A percentile compares a stretch with the other conserved stretches of the same genome.
Conservation (phyloP, 30 jellyfish, hydroid and myxozoan genomes). For the Aurelia sp. region DNA sequence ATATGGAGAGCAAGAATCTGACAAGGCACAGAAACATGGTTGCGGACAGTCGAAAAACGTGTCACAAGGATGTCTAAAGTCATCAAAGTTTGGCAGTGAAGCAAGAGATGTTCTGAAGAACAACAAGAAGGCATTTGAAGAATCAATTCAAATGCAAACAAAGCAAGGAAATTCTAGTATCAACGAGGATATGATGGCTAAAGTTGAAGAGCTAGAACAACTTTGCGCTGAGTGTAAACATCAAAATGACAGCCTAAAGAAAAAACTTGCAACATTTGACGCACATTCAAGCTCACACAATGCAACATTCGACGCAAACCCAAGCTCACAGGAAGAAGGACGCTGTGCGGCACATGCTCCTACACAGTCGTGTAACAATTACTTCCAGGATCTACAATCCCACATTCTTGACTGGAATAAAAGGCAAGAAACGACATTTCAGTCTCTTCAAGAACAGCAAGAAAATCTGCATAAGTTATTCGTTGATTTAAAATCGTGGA, state of each 20-base stretch:
- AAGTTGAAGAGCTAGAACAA: not conserved
- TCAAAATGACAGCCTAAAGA: not conserved
- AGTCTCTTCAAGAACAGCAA: not conserved
- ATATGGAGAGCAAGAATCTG: no score
- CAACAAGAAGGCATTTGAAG: not conserved
- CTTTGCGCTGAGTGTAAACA: not conserved
- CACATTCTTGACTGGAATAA: not conserved
- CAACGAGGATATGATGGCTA: no score
- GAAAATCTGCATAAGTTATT: not conserved
- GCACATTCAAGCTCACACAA: not conserved
- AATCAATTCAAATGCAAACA: not conserved
- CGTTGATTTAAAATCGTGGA: not conserved
- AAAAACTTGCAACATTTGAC: not conserved
- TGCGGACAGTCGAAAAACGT: no score
- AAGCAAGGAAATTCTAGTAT: no score
- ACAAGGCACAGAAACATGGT: no score
- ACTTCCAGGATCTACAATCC: not conserved
- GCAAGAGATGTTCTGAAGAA: not conserved
- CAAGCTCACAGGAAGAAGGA: no score
- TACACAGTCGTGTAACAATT: not conserved
- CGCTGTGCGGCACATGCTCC: not conserved
- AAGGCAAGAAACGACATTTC: not conserved
- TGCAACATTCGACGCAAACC: not conserved
- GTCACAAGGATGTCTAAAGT: no score
- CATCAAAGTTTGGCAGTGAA: slow-evolving; percentile 4